Conservation (phyloP, 2,797 vertebrate species). For the Sarcoramphus papa region DNA sequence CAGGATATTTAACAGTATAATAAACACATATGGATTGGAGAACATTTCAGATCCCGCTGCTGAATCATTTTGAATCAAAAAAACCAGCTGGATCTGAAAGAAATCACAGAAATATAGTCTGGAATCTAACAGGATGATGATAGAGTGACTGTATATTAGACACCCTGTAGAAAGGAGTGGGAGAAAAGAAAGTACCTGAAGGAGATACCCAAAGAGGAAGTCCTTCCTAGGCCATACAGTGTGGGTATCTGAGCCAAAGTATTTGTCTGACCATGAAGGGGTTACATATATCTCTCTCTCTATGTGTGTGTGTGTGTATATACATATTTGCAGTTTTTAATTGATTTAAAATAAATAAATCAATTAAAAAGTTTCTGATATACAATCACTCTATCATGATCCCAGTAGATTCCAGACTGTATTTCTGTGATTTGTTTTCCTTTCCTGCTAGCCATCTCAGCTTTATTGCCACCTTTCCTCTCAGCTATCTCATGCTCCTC, state of each 20-base stretch:
- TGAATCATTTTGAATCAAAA: not conserved
- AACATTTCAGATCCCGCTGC: not conserved
- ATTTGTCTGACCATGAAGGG: not conserved
- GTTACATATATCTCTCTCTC: too few species aligned
- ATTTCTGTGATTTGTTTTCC: not conserved
- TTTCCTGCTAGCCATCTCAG: not conserved
- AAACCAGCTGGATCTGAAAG: not conserved
- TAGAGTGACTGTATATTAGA: not conserved
- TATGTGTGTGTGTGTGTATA: accelerated
- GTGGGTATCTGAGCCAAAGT: not conserved
- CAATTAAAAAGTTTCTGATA: not conserved
- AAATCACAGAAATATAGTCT: not conserved
- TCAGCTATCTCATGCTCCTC: not conserved
- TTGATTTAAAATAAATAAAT: not conserved
- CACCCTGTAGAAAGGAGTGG: not conserved
- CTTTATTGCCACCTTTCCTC: not conserved
- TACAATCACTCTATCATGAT: not conserved
- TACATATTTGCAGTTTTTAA: not conserved
- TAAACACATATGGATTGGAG: not conserved
- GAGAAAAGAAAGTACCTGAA: not conserved
- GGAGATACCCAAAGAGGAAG: not conserved
- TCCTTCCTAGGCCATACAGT: not conserved
- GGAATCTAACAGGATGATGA: not conserved
- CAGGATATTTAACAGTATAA: not conserved
- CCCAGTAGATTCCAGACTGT: not conserved